These are phyloP conservation scores for Leucopsar rothschildi DNA, from an alignment of 2,113 vertebrate genomes.

Conservation along the genomic window DNA sequence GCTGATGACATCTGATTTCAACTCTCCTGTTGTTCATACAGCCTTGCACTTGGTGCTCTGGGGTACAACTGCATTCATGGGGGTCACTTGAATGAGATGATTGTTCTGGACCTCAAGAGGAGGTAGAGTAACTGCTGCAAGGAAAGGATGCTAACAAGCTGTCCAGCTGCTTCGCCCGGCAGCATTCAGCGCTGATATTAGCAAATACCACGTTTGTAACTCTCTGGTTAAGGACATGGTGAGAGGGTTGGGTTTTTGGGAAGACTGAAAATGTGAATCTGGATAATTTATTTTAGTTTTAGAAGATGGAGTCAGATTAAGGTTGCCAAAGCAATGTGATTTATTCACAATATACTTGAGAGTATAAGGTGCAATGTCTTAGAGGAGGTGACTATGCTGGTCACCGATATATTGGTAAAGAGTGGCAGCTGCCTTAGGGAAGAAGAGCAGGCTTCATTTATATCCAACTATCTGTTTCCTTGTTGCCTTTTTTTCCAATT, in stretches of 20 bases:
- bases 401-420: neutral
- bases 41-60: neutral
- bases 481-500: neutral
- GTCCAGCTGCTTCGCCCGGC: neutral
- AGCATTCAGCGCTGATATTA: no score
- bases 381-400: neutral
- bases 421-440: neutral
- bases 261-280: neutral
- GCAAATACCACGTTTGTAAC: neutral
- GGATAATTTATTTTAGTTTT: neutral
- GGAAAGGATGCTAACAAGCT: neutral
- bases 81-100: neutral
- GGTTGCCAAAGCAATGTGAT: fast-evolving
- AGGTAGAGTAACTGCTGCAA: neutral
- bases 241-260: neutral
- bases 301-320: neutral
- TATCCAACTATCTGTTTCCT: neutral
- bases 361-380: neutral
- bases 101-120: neutral
- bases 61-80: no score
- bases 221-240: neutral
- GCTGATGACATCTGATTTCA: neutral
- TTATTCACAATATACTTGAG: neutral
- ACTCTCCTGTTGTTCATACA: neutral
- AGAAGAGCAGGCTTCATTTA: neutral